phyloP scores from a whole-genome alignment of 35 echinoderm and acorn worm genomes.

The Diadema setosum region DNA sequence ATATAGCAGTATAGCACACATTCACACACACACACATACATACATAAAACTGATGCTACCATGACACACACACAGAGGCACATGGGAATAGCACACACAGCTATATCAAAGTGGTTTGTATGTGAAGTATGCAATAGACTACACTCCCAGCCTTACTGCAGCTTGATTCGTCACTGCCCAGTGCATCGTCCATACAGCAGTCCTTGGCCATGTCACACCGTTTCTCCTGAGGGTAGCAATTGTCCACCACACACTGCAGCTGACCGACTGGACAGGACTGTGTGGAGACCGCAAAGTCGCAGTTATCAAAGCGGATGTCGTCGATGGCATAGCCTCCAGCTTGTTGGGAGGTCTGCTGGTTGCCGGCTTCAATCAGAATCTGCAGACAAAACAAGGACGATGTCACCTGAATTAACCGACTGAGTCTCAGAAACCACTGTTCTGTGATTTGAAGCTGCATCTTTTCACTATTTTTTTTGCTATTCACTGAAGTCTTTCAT shows the following conservation, averaged over 20 bases:
- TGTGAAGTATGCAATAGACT: not conserved
- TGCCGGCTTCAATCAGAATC: slow-evolving; percentile 64
- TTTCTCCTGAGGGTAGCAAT: slow-evolving; percentile 40
- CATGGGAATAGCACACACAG: not conserved
- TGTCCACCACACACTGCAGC: slow-evolving; percentile 32
- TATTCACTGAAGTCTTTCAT: too few relatives aligned
- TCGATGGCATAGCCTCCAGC: slow-evolving; percentile 75
- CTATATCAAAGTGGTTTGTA: not conserved
- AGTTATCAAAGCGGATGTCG: slow-evolving; percentile 79
- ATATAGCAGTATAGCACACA: too few relatives aligned
- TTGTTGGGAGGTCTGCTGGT: slow-evolving; percentile 4
- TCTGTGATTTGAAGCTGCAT: too few relatives aligned
- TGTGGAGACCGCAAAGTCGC: slow-evolving; percentile 15
- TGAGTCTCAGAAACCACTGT: too few relatives aligned
- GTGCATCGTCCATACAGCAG: slow-evolving; percentile 38
- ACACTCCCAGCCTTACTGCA: slow-evolving; percentile 44
- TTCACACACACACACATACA: too few relatives aligned
- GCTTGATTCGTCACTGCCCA: slow-evolving; percentile 57
- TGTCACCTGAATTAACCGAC: too few relatives aligned
- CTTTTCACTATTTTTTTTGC: too few relatives aligned
- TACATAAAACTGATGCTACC: not conserved
- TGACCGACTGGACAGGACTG: not conserved
- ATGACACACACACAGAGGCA: not conserved
- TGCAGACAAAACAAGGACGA: not conserved
- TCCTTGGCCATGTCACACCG: slow-evolving; percentile 65